Conservation (phyloP, 2,797 vertebrate species). For the Sebastes minor region DNA sequence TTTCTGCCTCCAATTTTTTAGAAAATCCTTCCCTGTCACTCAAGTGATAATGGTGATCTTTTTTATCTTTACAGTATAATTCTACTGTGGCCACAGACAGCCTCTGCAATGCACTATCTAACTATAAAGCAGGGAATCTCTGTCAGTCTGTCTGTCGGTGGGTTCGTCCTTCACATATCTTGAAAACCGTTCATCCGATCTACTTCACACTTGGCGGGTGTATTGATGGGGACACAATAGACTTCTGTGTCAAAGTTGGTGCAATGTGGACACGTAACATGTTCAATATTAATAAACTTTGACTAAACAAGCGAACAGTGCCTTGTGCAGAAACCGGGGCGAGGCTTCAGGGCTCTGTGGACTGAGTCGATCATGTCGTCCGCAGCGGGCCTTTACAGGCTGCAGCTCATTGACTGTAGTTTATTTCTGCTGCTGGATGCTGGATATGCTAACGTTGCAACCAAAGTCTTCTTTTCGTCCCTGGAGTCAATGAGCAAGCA, state of each 20-base stretch:
- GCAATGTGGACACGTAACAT: neutral
- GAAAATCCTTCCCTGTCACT: conserved; percentile 33
- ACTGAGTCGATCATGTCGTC: no score
- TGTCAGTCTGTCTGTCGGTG: neutral
- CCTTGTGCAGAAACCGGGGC: neutral
- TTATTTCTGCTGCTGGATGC: neutral
- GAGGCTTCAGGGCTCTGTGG: no score
- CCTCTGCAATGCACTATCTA: neutral
- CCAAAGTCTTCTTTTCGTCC: neutral
- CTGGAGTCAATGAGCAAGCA: neutral
- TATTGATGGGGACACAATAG: neutral
- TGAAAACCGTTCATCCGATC: neutral
- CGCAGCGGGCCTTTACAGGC: no score
- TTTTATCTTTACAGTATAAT: neutral
- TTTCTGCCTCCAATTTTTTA: conserved; percentile 18
- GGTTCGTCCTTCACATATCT: neutral
- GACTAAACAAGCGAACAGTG: no score
- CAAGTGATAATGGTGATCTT: conserved; percentile 27
- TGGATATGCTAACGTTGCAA: neutral
- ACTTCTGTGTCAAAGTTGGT: neutral
- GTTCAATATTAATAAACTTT: neutral
- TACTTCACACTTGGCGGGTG: neutral
- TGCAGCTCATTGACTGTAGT: no score
- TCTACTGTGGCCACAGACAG: neutral
- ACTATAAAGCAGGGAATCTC: neutral